These are phyloP conservation scores for Eupithecia inturbata DNA, from an alignment of 2,888 invertebrate species.

Conservation along the genomic window DNA sequence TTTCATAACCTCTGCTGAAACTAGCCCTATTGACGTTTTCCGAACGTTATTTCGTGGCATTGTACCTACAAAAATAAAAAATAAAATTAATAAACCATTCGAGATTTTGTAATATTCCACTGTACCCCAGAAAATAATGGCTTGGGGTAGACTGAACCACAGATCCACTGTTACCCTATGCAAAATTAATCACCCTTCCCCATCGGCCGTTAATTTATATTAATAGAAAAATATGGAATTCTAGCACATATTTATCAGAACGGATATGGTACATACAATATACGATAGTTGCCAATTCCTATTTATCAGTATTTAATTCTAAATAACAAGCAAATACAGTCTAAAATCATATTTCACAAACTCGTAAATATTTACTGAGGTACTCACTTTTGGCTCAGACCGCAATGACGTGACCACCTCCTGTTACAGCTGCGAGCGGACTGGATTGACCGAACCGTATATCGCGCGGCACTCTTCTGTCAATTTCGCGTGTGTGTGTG, in stretches of 20 bases:
- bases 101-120: constrained; percentile 18
- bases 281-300: constrained; percentile 18
- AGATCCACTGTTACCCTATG: constrained; percentile 17
- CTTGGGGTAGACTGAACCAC: constrained; percentile 19
- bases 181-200: constrained; percentile 18
- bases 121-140: constrained; percentile 12
- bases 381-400: constrained; percentile 12
- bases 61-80: constrained; percentile 25
- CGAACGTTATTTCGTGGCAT: constrained; percentile 16
- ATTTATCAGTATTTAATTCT: constrained; percentile 19
- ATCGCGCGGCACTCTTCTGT: constrained; percentile 4
- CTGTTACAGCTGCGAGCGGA: constrained; percentile 16
- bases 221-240: constrained; percentile 17
- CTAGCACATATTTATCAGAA: constrained; percentile 20
- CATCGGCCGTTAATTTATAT: constrained; percentile 19
- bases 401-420: constrained; percentile 18
- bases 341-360: constrained; percentile 17
- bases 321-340: constrained; percentile 19
- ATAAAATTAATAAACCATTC: constrained; percentile 15
- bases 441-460: constrained; percentile 15
- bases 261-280: constrained; percentile 15
- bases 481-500: constrained; percentile 4
- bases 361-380: constrained; percentile 16
- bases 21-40: constrained; percentile 23
- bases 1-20: constrained; percentile 18